A percentile compares a stretch with the other conserved stretches of the same genome.
These are phyloP conservation scores for Hemicrepidius hirtus DNA, from an alignment of 2,888 invertebrate genomes.

Conservation along the genomic window DNA sequence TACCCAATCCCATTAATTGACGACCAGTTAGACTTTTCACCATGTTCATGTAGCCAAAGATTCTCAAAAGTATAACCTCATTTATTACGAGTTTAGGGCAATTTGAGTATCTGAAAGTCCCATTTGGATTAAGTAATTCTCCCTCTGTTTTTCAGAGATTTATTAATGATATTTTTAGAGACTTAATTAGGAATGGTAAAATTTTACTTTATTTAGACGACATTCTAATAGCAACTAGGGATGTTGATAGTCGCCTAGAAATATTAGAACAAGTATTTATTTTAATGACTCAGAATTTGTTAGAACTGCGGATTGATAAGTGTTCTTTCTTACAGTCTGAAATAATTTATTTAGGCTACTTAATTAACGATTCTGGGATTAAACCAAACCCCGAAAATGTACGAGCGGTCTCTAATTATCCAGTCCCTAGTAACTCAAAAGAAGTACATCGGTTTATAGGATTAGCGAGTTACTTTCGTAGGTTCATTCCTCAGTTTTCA, in stretches of 20 bases:
- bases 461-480: too few relatives aligned
- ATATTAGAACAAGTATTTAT: constrained; percentile 41
- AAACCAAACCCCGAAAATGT: constrained; percentile 29
- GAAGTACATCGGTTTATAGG: constrained; percentile 42
- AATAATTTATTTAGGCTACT: constrained; percentile 45
- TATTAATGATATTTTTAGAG: too few relatives aligned
- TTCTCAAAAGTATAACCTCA: too few relatives aligned
- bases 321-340: constrained; percentile 36
- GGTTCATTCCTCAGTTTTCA: constrained; percentile 19
- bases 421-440: constrained; percentile 34
- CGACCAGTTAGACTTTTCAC: too few relatives aligned
- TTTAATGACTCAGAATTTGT: constrained; percentile 23
- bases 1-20: too few relatives aligned
- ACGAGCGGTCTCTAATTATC: too few relatives aligned
- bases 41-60: too few relatives aligned
- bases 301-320: constrained; percentile 44
- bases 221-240: constrained; percentile 46
- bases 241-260: constrained; percentile 46
- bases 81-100: too few relatives aligned
- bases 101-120: too few relatives aligned
- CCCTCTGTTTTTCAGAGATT: too few relatives aligned
- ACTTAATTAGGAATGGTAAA: constrained; percentile 36
- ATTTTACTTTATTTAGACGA: constrained; percentile 53
- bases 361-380: constrained; percentile 31
- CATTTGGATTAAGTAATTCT: too few relatives aligned